These are phyloP conservation scores for Osmoderma eremita DNA, from an alignment of 2,888 invertebrate genomes.

Conservation along the genomic window DNA sequence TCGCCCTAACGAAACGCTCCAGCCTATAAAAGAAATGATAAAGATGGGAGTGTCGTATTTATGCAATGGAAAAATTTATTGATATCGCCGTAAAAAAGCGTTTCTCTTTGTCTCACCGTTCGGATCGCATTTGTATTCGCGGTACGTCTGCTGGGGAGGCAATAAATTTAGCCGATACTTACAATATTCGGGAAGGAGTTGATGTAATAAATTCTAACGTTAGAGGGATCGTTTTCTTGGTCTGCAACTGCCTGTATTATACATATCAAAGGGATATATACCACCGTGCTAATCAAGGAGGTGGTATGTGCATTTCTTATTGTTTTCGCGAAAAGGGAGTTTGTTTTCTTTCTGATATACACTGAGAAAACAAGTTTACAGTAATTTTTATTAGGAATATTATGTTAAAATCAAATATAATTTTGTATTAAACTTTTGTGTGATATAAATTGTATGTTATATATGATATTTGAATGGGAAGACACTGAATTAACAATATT, in stretches of 20 bases:
- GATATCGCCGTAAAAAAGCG: constrained; percentile 28
- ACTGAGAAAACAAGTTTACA: too few species aligned
- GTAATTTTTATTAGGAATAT: too few species aligned
- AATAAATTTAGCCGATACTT: constrained; percentile 34
- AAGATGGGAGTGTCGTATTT: constrained; percentile 9
- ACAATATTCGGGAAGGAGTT: constrained; percentile 29
- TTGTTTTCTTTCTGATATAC: too few species aligned
- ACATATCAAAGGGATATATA: constrained; percentile 36
- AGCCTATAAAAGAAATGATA: constrained; percentile 26
- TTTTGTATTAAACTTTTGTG: too few species aligned
- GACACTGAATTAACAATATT: too few species aligned
- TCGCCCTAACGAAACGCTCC: not conserved
- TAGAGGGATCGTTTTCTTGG: constrained; percentile 26
- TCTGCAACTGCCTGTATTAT: constrained; percentile 21
- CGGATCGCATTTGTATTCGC: constrained; percentile 33
- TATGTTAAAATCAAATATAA: too few species aligned
- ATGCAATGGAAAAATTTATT: constrained; percentile 27
- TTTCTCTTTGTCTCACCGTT: constrained; percentile 22
- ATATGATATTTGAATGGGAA: too few species aligned
- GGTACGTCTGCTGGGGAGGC: constrained; percentile 20
- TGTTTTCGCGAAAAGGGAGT: too few species aligned
- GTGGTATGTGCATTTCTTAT: too few species aligned
- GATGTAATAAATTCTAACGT: constrained; percentile 34
- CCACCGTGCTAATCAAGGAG: too few species aligned
- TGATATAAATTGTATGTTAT: too few species aligned